phyloP scores from a whole-genome alignment of 2,888 invertebrate genomes.

The Ochropleura leucogaster region DNA sequence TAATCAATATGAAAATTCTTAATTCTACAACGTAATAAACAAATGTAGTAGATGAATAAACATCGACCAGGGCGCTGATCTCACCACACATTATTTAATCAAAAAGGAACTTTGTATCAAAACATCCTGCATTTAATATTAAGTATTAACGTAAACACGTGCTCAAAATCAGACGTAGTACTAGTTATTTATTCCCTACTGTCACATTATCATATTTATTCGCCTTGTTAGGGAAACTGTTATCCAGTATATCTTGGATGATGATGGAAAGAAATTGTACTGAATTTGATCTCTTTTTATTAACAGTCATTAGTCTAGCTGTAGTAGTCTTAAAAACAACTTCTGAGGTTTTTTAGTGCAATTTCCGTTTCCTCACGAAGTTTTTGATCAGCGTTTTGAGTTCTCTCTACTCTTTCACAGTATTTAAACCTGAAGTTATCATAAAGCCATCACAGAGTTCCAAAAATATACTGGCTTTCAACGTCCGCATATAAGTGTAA shows the following conservation, averaged over 20 bases:
- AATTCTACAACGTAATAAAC: constrained; percentile 14
- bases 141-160: constrained; percentile 23
- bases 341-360: background rate
- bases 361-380: background rate
- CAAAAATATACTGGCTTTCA: background rate
- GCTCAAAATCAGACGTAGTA: constrained; percentile 36
- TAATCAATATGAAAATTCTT: background rate
- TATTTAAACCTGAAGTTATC: background rate
- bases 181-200: constrained; percentile 24
- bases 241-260: background rate
- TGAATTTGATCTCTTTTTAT: background rate
- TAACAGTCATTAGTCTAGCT: background rate
- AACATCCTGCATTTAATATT: constrained; percentile 32
- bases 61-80: constrained; percentile 27
- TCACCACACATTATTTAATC: constrained; percentile 26
- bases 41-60: constrained; percentile 23
- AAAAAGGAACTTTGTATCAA: constrained; percentile 39
- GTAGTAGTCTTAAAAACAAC: background rate
- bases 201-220: constrained; percentile 10
- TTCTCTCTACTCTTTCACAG: background rate
- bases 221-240: background rate
- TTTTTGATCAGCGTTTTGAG: background rate
- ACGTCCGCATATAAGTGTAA: background rate
- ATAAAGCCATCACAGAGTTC: background rate
- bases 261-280: background rate